Evolutionary conservation across 1,140 invertebrate species (phyloP), one percentile per base, ranked within the genome.

Genomic region (Chrysopa pallens): DNA sequence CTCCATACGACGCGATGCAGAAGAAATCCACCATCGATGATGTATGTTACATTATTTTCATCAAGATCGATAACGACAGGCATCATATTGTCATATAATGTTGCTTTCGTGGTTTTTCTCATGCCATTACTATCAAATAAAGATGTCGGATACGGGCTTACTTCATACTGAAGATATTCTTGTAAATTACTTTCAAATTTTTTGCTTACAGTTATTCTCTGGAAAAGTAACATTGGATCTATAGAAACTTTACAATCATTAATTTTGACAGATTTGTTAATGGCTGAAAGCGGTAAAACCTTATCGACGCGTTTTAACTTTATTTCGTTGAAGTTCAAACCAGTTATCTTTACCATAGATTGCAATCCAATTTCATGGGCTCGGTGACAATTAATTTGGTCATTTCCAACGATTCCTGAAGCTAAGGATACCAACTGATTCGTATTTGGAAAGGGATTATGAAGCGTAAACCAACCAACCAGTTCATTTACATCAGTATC

Each of bases 121-220:
- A 62, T 62, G 45, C 56, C 55, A 53, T 50, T 39, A 46, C 47
- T 53, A 52, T 58, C 52, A 55, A 61, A 65, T 49, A 65, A 39
- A 42, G 59, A 46, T 49, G 49, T 45, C 15, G 61, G 57, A 53
- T 51, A 61, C 36, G 57, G 57, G 38, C 51, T 53, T 38, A 63
- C 31, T 55, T 64, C 58, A 55, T 59, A 61, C 43, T 55, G 46
- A 46, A 62, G 46, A 50, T 58, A 57, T 52, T 58, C 43, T 45
- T 55, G 29, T 23, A 23, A 23, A 23, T 23, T 23, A 23, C 37
- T 53, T 49, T 59, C 49, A 48, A 48, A 50, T 51, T 58, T 36
- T 48, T 61, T 58, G 39, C 38, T 47, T 31, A 58, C 48, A 46
- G 38, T 52, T 44, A 62, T 62, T 48, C 59, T 47, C 44, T 61